Base-by-base conservation (phyloP, 1,140 invertebrate species). In the Cydia pomonella region DNA sequence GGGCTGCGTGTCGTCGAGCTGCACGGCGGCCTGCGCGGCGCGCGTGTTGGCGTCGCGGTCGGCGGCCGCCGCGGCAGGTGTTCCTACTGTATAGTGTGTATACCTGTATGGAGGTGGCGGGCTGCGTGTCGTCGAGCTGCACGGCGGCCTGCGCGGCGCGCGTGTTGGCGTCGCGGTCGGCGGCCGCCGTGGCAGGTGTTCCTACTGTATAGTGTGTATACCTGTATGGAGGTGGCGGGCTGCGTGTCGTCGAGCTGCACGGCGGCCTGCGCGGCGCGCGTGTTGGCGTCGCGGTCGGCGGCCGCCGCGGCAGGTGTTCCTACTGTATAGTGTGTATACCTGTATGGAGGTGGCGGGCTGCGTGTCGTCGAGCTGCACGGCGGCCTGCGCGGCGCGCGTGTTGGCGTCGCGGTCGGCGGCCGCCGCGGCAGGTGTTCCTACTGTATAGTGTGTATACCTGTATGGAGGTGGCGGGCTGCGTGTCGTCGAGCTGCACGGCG, bases 331-430 rank as follows among this genome's bases (percentile, higher is more conserved):
- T n/a, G n/a, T n/a, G n/a, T n/a, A 73, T 80, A 93, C 92, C 88
- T 93, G 92, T 76, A 93, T 86, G 18, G 95, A 97, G 73, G 98
- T 99, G 59, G 94, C 93, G 62, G 98, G 97, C 84, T 95, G 93
- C 12, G 93, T 84, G 23, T 94, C 87, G 91, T 98, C 95, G 0
- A 93, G 72, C 9, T 76, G 72, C 7, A 93, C 78, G 7, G 84
- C 84, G 7, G 80, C 78, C 80, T 92, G 91, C 16, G 93, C 93
- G 33, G 88, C 87, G 69, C 88, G 87, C 74, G 92, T 90, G 83
- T 94, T 94, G 66, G 87, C 88, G 23, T 83, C 87, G 75, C 92
- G 85, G 79, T 92, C 91, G 21, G 77, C 80, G 3, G 84, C 81
- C n/a, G 89, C 88, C 0, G 93, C 83, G 21, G 91, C 93, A 16